Evolutionary conservation across 2,888 invertebrate genomes (phyloP), one percentile per base, ranked within the genome.

Genomic region (Philereme transversata): DNA sequence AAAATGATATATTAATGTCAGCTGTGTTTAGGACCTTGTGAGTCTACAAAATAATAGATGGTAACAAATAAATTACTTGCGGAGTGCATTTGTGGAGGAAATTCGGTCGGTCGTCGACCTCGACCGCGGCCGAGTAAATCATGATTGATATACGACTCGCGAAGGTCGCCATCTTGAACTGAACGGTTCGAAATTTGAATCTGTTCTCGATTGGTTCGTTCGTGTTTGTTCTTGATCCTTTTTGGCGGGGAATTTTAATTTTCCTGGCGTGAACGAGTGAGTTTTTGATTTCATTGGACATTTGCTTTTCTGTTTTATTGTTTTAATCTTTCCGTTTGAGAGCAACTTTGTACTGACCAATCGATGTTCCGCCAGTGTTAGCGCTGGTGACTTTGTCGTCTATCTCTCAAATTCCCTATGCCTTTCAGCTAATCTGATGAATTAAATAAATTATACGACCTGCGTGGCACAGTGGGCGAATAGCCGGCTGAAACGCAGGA

Each of bases 1-100:
- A 88, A 91, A 91, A 91, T 92, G 91, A 92, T 91, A 91, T 91
- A 92, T 92, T 88, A 90, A 87, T 90, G 90, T 91, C 91, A 91
- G 91, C 91, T 90, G 91, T 88, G 89, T 90, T 91, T 91, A 91
- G 91, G 90, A 90, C 91, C 90, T 91, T 88, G 91, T 82, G 88
- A 88, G 90, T 90, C 90, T 90, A 90, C 91, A 90, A 90, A 90
- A 90, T 91, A 92, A 92, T 92, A 90, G 91, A 91, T 91, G 90
- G 90, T 90, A 88, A 89, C 88, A 90, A 88, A 90, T 92, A 91
- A 92, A 91, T 92, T 90, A 91, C 87, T 82, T 81, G 81, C 79
- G 81, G 86, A 89, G 88, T 91, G 91, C 91, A 92, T 90, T 90
- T 89, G 88, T 86, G 86, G 87, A 88, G 87, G 88, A 90, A 90